Evolutionary conservation across 2,797 vertebrate species (phyloP).

Genomic region (Clarias fuscus): DNA sequence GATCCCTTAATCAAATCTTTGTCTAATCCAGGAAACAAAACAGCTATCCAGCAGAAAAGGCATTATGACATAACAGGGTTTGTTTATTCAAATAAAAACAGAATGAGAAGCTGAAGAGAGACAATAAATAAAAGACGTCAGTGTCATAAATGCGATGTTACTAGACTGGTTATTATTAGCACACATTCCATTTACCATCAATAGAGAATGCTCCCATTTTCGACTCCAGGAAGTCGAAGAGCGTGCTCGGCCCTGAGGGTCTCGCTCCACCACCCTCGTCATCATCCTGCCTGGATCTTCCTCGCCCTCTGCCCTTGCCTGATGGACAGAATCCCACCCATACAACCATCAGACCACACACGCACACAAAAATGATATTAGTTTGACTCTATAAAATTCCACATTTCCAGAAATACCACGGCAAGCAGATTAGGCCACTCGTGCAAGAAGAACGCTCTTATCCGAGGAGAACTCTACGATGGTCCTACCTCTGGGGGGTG

Average conservation of each 20-base stretch:
- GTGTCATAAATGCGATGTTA: background rate
- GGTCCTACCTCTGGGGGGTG: slow-evolving; percentile 82
- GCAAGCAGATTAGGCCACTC: slow-evolving; percentile 7
- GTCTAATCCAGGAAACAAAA: background rate
- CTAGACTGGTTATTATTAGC: background rate
- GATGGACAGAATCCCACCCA: background rate
- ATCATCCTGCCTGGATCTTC: slow-evolving; percentile 87
- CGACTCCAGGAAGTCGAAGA: slow-evolving; percentile 98
- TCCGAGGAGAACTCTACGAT: background rate
- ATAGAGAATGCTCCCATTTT: slow-evolving; percentile 95
- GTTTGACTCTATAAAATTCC: slow-evolving; percentile 9
- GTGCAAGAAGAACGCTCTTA: background rate
- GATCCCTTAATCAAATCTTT: background rate
- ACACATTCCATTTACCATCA: slow-evolving; percentile 80
- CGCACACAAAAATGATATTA: background rate
- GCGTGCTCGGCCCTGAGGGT: slow-evolving; percentile 94
- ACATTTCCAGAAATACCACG: background rate
- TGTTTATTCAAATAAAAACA: background rate
- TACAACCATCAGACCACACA: background rate
- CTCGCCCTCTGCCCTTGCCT: slow-evolving; percentile 88
- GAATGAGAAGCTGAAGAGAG: background rate
- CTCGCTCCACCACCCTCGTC: slow-evolving; percentile 87
- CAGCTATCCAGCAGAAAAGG: background rate
- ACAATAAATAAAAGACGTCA: background rate
- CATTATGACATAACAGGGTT: background rate